phyloP scores from a whole-genome alignment of 2,113 vertebrate species.

The Spea bombifrons region DNA sequence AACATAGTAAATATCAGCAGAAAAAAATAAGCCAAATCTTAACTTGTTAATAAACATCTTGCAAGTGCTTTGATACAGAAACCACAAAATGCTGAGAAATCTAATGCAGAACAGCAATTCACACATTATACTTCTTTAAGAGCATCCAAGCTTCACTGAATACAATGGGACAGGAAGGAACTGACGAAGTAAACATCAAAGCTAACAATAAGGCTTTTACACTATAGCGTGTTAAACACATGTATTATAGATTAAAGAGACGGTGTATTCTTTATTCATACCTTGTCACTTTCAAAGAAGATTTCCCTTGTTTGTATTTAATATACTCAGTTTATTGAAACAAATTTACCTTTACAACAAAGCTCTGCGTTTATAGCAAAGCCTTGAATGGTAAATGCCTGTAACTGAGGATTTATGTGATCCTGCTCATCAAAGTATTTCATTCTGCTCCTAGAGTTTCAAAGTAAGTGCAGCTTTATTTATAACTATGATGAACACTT shows the following conservation, averaged over 20 bases:
- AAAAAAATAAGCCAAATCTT: no score
- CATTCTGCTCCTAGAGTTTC: not conserved
- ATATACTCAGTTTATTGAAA: not conserved
- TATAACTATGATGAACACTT: not conserved
- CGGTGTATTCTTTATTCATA: not conserved
- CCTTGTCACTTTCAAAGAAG: no score
- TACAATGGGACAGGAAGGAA: not conserved
- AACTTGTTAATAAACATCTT: no score
- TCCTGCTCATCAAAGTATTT: conserved; percentile 11
- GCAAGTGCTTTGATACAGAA: no score
- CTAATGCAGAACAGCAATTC: not conserved
- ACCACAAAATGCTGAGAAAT: no score
- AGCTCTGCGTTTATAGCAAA: not conserved
- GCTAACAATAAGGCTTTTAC: not conserved
- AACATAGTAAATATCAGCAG: no score
- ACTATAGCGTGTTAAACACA: not conserved
- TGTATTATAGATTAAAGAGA: not conserved
- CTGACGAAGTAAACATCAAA: not conserved
- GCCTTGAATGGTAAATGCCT: not conserved
- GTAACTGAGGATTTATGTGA: not conserved
- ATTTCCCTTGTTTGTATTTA: not conserved
- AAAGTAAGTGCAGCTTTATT: not conserved
- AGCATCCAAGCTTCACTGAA: not conserved
- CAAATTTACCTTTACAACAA: not conserved
- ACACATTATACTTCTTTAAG: not conserved